Percentiles rank a stretch among this genome's conserved stretches.
Evolutionary conservation across 1,140 invertebrate species (phyloP).

Genomic region (Octopus bimaculoides): DNA sequence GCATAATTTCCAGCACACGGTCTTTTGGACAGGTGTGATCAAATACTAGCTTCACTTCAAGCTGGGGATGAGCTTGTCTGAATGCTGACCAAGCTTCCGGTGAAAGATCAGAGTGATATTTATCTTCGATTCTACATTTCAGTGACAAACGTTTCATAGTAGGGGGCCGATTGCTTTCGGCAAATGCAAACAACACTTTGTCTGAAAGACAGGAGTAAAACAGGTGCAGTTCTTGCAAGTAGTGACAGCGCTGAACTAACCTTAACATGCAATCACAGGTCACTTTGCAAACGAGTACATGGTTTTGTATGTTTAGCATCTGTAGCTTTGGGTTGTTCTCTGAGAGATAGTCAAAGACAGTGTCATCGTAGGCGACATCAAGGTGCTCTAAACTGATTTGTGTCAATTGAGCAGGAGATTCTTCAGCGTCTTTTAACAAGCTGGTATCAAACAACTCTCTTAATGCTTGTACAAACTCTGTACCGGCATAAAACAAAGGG

Average conservation of each 20-base stretch:
- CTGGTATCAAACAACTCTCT: constrained; percentile 27
- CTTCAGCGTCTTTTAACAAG: neutral
- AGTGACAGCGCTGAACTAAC: constrained; percentile 34
- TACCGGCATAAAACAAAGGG: constrained; percentile 41
- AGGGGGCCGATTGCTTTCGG: constrained; percentile 26
- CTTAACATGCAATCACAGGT: constrained; percentile 29
- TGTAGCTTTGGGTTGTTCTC: constrained; percentile 39
- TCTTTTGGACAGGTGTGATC: constrained; percentile 44
- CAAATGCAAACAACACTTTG: constrained; percentile 35
- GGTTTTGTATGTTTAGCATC: constrained; percentile 44
- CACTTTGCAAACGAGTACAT: constrained; percentile 39
- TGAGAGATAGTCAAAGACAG: constrained; percentile 37
- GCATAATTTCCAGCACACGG: constrained; percentile 38
- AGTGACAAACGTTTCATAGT: constrained; percentile 34
- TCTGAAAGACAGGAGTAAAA: constrained; percentile 43
- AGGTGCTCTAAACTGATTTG: constrained; percentile 41
- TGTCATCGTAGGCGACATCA: constrained; percentile 35
- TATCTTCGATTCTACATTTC: constrained; percentile 38
- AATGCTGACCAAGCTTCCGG: constrained; percentile 37
- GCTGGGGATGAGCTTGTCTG: constrained; percentile 26
- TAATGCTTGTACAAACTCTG: constrained; percentile 33
- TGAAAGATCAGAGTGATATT: constrained; percentile 36
- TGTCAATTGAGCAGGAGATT: constrained; percentile 18
- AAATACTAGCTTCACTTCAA: constrained; percentile 43
- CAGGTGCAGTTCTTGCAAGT: constrained; percentile 34